phyloP scores from a whole-genome alignment of 2,888 invertebrate genomes.

The Dioctria linearis region DNA sequence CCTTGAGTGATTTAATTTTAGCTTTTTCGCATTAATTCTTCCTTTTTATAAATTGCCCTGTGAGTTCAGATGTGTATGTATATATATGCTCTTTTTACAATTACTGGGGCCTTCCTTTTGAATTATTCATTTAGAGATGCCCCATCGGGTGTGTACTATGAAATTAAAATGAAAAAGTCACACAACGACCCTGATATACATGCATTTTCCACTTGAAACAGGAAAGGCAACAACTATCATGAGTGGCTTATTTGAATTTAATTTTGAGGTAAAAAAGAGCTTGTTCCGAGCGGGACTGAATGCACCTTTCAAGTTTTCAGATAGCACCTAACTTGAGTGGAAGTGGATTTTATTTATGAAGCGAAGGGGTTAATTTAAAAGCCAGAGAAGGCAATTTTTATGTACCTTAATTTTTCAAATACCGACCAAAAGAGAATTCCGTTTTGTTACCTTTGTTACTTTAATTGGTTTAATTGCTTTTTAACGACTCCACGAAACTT shows the following conservation, averaged over 20 bases:
- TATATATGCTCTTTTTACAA: constrained; percentile 27
- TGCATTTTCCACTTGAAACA: constrained; percentile 45
- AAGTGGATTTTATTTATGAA: constrained; percentile 46
- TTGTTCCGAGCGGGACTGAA: constrained; percentile 24
- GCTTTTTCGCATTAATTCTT: constrained; percentile 34
- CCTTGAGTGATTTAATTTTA: constrained; percentile 50
- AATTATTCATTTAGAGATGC: constrained; percentile 48
- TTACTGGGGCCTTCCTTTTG: constrained; percentile 46
- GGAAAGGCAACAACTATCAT: constrained; percentile 46
- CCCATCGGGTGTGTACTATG: constrained; percentile 37
- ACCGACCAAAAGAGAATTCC: not conserved
- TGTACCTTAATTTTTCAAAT: constrained; percentile 32
- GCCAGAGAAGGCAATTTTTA: constrained; percentile 33
- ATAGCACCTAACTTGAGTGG: constrained; percentile 37
- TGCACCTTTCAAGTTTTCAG: constrained; percentile 49
- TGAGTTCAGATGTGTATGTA: not conserved
- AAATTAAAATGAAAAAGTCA: constrained; percentile 50
- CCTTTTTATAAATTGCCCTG: constrained; percentile 19
- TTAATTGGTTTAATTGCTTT: constrained; percentile 50
- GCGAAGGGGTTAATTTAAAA: constrained; percentile 40
- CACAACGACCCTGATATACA: constrained; percentile 35
- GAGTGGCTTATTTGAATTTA: constrained; percentile 51
- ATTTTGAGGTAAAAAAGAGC: constrained; percentile 50
- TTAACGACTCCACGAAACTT: constrained; percentile 41
- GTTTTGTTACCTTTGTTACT: constrained; percentile 35